These are phyloP conservation scores for Pammene aurita DNA, from an alignment of 2,888 invertebrate genomes.

Conservation along the genomic window DNA sequence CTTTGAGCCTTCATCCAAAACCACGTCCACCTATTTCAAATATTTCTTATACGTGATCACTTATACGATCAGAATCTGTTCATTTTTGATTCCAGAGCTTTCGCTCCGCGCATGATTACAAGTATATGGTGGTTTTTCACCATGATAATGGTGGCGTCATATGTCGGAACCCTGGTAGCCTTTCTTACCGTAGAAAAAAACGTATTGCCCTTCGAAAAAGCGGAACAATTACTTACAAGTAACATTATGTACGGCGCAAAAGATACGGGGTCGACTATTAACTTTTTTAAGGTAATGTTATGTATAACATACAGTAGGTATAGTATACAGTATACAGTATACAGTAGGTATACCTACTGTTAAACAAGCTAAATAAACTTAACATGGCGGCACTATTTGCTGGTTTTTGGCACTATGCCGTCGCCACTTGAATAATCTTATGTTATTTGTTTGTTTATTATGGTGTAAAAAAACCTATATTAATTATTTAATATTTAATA, in stretches of 20 bases:
- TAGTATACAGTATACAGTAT: too few species aligned
- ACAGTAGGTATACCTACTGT: too few species aligned
- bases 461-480: not conserved
- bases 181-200: slow-evolving; percentile 92
- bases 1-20: too few species aligned
- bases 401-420: too few species aligned
- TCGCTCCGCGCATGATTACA: slow-evolving; percentile 93
- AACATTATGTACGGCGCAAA: slow-evolving; percentile 94
- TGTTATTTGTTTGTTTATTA: too few species aligned
- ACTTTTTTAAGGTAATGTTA: slow-evolving; percentile 90
- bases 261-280: slow-evolving; percentile 90
- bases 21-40: not conserved
- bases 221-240: slow-evolving; percentile 91
- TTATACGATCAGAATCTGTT: too few species aligned
- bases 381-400: not conserved
- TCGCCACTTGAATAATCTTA: too few species aligned
- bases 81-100: slow-evolving; percentile 83
- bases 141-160: slow-evolving; percentile 92
- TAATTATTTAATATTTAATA: slow-evolving; percentile 59
- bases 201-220: slow-evolving; percentile 87
- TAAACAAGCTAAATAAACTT: too few species aligned
- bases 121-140: slow-evolving; percentile 96
- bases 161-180: slow-evolving; percentile 95
- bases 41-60: too few species aligned
- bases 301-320: too few species aligned